Evolutionary conservation across 1,140 invertebrate species (phyloP).

Genomic region (Gonatopus flavifemur): DNA sequence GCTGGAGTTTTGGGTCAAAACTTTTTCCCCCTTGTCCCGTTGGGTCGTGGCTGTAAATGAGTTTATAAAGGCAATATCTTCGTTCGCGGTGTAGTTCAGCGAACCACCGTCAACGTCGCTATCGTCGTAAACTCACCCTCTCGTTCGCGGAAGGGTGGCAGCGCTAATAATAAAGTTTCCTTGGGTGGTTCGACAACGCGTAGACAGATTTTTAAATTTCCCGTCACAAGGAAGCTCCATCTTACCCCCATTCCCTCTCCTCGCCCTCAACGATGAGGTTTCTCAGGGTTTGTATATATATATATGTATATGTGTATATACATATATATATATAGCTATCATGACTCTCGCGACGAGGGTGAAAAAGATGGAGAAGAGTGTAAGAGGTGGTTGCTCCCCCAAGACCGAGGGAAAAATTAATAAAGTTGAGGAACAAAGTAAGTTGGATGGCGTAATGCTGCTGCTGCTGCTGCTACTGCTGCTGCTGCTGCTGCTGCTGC

Average conservation of each 20-base stretch:
- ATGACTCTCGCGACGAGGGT: slow-evolving; percentile 7
- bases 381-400: slow-evolving; percentile 32
- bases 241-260: neutral
- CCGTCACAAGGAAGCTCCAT: slow-evolving; percentile 49
- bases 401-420: slow-evolving; percentile 59
- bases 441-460: slow-evolving; percentile 57
- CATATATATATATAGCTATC: slow-evolving; percentile 33
- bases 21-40: slow-evolving; percentile 18
- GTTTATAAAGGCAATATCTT: slow-evolving; percentile 57
- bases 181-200: slow-evolving; percentile 56
- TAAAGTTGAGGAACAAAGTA: slow-evolving; percentile 61
- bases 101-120: slow-evolving; percentile 23
- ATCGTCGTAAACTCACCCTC: slow-evolving; percentile 10
- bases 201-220: slow-evolving; percentile 61
- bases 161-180: slow-evolving; percentile 59
- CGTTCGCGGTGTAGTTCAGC: slow-evolving; percentile 35
- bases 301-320: too few species aligned
- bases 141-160: slow-evolving; percentile 3
- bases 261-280: too few species aligned
- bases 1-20: slow-evolving; percentile 29
- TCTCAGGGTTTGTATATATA: too few species aligned
- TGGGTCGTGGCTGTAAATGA: slow-evolving; percentile 54
- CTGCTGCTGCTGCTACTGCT: slow-evolving; percentile 21
- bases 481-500: slow-evolving; percentile 23
- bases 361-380: slow-evolving; percentile 17